Evolutionary conservation across 2,113 vertebrate genomes (phyloP).

Genomic region (Trochalopteron elliotii): DNA sequence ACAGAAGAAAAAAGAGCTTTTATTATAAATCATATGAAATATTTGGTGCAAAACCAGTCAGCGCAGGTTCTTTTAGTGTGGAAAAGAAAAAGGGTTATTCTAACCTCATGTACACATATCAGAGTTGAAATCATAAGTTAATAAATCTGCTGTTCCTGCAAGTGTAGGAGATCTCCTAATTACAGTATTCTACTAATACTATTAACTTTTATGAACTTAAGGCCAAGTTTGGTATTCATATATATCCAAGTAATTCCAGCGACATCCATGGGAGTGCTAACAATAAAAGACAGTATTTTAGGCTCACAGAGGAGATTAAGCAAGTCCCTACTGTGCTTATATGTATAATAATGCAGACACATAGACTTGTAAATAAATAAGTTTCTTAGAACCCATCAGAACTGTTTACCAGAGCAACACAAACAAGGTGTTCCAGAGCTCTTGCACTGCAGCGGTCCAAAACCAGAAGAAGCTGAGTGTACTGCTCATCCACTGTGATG

Average conservation of each 20-base stretch:
- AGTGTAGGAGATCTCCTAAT: not conserved
- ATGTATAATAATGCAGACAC: not conserved
- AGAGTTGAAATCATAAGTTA: not conserved
- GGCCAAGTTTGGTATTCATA: not conserved
- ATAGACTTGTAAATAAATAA: not conserved
- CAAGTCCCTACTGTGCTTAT: not conserved
- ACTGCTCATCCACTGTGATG: not conserved
- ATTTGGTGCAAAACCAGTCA: not conserved
- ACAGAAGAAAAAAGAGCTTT: not conserved
- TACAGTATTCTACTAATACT: not conserved
- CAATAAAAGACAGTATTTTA: not conserved
- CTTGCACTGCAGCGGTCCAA: not conserved
- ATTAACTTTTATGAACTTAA: not conserved
- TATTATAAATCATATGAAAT: not conserved
- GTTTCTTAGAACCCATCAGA: not conserved
- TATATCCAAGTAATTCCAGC: not conserved
- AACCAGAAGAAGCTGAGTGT: not conserved
- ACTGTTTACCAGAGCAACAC: not conserved
- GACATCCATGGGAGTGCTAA: not conserved
- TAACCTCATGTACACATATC: not conserved
- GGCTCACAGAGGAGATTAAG: not conserved
- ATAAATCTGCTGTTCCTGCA: not conserved
- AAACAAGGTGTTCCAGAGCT: not conserved
- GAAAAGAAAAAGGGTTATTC: not conserved
- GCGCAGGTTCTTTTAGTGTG: not conserved